Conservation (phyloP, 2,113 vertebrate species). For the Eurystomus gularis region DNA sequence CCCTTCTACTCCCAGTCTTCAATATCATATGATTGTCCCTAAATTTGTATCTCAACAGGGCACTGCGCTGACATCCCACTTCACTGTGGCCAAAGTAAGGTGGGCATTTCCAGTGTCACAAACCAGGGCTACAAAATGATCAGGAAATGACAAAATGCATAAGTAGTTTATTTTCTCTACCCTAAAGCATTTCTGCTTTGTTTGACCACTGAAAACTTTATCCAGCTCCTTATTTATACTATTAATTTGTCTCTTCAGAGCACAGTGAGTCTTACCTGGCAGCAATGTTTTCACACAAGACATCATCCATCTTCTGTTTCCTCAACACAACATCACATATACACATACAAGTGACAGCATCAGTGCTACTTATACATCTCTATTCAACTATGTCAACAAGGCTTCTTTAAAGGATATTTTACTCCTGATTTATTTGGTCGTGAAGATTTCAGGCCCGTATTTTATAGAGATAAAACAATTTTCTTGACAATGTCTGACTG, state of each 20-base stretch:
- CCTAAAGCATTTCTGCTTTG: neutral
- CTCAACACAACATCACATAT: neutral
- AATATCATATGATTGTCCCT: neutral
- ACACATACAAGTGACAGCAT: neutral
- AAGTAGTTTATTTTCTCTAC: neutral
- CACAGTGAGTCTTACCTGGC: neutral
- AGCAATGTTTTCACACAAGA: neutral
- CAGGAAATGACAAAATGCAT: neutral
- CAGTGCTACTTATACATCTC: neutral
- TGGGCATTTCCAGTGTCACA: neutral
- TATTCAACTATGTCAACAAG: neutral
- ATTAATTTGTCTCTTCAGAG: neutral
- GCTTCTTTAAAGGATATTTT: neutral
- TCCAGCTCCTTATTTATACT: neutral
- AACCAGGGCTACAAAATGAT: neutral
- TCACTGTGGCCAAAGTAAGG: neutral
- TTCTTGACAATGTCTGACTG: neutral
- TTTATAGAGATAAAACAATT: neutral
- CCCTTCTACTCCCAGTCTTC: neutral
- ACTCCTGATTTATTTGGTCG: neutral
- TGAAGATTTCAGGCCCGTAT: neutral
- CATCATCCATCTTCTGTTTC: neutral
- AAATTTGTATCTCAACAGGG: neutral
- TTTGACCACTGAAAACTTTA: neutral
- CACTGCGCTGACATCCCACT: neutral